Conservation (phyloP, 2,888 invertebrate genomes). For the Cantharis rustica region DNA sequence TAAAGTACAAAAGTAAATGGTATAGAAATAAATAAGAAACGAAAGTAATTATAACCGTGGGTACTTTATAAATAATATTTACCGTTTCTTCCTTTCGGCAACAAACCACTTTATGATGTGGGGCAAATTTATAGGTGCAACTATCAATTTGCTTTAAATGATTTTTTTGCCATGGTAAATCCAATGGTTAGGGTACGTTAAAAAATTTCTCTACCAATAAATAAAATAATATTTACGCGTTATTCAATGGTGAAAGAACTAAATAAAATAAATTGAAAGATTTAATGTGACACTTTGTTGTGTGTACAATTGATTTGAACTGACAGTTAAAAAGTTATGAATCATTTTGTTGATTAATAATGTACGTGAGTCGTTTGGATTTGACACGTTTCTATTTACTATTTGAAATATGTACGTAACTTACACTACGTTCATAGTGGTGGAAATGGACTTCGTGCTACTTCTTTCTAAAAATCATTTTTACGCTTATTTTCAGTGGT, state of each 20-base stretch:
- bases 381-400: not conserved
- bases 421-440: not conserved
- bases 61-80: not conserved
- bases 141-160: not conserved
- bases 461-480: not conserved
- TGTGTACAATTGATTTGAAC: not conserved
- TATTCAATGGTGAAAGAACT: not conserved
- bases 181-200: not conserved
- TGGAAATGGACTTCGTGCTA: not conserved
- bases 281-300: not conserved
- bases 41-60: not conserved
- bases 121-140: not conserved
- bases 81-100: conserved; percentile 3
- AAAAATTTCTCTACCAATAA: not conserved
- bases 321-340: not conserved
- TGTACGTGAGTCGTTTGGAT: not conserved
- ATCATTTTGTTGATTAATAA: not conserved
- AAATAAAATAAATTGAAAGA: not conserved
- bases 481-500: no score
- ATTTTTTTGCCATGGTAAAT: not conserved
- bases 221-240: not conserved
- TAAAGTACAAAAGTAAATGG: not conserved
- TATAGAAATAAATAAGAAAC: not conserved
- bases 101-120: not conserved
- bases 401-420: not conserved